Evolutionary conservation across 2,888 invertebrate species (phyloP).

Genomic region (Theristus sp.): DNA sequence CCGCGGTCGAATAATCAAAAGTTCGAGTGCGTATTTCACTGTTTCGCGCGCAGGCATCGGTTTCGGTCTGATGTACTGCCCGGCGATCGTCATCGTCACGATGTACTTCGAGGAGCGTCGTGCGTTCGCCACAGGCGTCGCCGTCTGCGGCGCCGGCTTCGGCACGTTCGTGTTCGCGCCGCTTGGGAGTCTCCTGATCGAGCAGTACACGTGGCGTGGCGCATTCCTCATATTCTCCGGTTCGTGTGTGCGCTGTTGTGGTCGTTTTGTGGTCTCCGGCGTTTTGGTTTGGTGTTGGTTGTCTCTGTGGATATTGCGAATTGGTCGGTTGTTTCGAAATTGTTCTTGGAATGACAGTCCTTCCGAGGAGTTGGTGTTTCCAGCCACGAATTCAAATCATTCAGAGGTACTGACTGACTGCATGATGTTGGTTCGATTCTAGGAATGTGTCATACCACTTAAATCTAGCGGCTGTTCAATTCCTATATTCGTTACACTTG

Average conservation of each 20-base stretch:
- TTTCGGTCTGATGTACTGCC: slow-evolving; percentile 87
- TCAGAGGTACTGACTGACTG: not conserved
- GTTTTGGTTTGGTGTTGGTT: too few relatives aligned
- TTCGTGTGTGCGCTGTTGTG: slow-evolving; percentile 2
- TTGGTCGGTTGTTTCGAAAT: too few relatives aligned
- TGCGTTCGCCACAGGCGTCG: slow-evolving; percentile 83
- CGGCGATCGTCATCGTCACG: slow-evolving; percentile 91
- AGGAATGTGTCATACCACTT: too few relatives aligned
- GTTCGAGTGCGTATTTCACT: too few relatives aligned
- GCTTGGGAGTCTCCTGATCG: slow-evolving; percentile 41
- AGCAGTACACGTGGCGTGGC: slow-evolving; percentile 61
- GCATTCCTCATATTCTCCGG: slow-evolving; percentile 67
- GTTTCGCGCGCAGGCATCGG: slow-evolving; percentile 50
- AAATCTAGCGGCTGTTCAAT: too few relatives aligned
- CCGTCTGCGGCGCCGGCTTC: slow-evolving; percentile 85
- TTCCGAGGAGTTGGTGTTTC: too few relatives aligned
- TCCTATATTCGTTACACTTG: not conserved
- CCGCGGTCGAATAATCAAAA: too few relatives aligned
- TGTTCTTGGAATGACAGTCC: too few relatives aligned
- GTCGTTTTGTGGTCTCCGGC: too few relatives aligned
- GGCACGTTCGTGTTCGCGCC: slow-evolving; percentile 76
- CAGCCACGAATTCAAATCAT: too few relatives aligned
- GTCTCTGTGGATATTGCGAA: too few relatives aligned
- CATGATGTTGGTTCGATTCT: too few relatives aligned
- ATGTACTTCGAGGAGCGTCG: slow-evolving; percentile 85